These are phyloP conservation scores for Promerops cafer DNA, from an alignment of 2,113 vertebrate genomes.

Conservation along the genomic window DNA sequence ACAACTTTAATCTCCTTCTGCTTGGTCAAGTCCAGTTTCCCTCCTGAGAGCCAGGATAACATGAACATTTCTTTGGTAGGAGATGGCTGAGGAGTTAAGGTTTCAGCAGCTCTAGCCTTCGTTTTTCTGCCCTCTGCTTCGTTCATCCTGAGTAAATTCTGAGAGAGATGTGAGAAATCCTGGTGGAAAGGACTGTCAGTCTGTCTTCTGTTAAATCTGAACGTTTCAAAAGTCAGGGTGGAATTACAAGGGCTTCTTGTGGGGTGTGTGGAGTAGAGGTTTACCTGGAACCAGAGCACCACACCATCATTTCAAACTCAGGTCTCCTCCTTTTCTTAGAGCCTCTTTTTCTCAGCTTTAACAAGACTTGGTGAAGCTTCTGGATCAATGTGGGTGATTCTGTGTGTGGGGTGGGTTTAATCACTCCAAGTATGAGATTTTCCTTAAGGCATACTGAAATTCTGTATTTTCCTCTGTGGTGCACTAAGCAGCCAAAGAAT, in stretches of 20 bases:
- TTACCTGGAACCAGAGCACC: neutral
- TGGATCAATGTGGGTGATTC: neutral
- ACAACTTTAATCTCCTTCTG: neutral
- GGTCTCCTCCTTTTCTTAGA: neutral
- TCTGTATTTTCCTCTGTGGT: neutral
- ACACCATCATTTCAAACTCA: fast-evolving
- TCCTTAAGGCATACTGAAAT: neutral
- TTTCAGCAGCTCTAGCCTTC: neutral
- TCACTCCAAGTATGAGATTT: neutral
- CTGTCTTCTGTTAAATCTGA: neutral
- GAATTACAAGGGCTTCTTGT: neutral
- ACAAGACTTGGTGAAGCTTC: neutral
- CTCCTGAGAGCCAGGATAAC: neutral
- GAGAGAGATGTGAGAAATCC: neutral
- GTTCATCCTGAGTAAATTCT: neutral
- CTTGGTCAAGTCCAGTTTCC: neutral
- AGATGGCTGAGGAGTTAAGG: neutral
- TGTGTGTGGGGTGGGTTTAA: neutral
- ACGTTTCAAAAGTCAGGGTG: neutral
- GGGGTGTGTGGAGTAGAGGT: neutral
- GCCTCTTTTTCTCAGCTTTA: neutral
- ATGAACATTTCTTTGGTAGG: neutral
- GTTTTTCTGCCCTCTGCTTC: neutral
- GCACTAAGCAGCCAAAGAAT: neutral
- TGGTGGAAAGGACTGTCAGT: neutral